These are phyloP conservation scores for Pachymerium ferrugineum DNA, from an alignment of 2,888 invertebrate genomes.

Conservation along the genomic window DNA sequence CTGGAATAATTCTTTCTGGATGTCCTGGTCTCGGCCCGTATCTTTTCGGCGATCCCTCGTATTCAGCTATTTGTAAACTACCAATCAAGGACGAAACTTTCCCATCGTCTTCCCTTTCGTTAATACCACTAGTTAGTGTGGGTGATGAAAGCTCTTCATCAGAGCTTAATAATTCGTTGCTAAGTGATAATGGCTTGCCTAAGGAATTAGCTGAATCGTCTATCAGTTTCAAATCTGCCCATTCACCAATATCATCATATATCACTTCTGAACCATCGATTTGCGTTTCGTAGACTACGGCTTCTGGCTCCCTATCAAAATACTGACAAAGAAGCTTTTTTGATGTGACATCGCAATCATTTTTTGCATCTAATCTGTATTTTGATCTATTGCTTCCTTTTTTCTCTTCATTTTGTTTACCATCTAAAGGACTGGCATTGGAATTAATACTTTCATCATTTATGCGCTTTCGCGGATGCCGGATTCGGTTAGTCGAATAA, in stretches of 20 bases:
- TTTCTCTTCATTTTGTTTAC: constrained; percentile 38
- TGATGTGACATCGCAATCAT: background rate
- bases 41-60: constrained; percentile 82
- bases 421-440: constrained; percentile 36
- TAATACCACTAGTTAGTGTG: background rate
- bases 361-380: background rate
- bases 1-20: constrained; percentile 26
- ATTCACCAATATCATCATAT: constrained; percentile 76
- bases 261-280: constrained; percentile 69
- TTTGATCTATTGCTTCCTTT: background rate
- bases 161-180: constrained; percentile 35
- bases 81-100: constrained; percentile 56
- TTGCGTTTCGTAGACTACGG: constrained; percentile 51
- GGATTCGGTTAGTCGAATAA: constrained; percentile 73
- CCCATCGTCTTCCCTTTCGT: background rate
- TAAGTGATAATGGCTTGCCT: constrained; percentile 30
- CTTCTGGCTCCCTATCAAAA: background rate
- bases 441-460: constrained; percentile 45
- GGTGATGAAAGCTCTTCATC: constrained; percentile 34
- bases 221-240: constrained; percentile 28
- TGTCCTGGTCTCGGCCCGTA: constrained; percentile 62
- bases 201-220: background rate
- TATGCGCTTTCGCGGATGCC: constrained; percentile 64
- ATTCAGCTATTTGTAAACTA: constrained; percentile 83
- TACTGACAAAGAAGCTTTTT: background rate